Evolutionary conservation across 2,888 invertebrate genomes (phyloP), one percentile per base, ranked within the genome.

Genomic region (Pteria penguin): DNA sequence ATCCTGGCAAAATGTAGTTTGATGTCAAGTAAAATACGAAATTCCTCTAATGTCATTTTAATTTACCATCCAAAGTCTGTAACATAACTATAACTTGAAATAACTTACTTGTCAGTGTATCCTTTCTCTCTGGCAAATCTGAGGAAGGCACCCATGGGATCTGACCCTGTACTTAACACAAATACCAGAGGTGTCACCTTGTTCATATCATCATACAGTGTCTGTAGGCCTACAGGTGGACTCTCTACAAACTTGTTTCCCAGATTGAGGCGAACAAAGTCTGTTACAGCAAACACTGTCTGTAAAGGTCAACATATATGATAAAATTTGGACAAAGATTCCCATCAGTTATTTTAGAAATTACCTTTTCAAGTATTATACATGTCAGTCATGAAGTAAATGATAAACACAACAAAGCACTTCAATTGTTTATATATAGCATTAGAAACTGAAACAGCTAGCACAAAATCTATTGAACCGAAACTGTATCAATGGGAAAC

Each of bases 191-290:
- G 97, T 0, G 95, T 96, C 0, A 88, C 82, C 72, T 91, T 91
- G 75, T 83, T 88, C 90, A 92, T 93, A 82, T 92, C 90, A 45
- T 89, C 86, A 77, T 91, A 93, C 94, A 93, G 80, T 2, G 90
- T 90, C 33, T 87, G 83, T 61, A 93, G 93, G 72, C 95, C 94
- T 2, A 96, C 94, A 32, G 95, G 94, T 0, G 96, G 96, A 79
- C 96, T 96, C 92, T 97, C 97, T 4, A 97, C 95, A 90, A 97
- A 97, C 66, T 94, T 93, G 68, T 94, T 92, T 0, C 97, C 97
- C 24, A 97, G 94, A 84, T 96, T 96, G 45, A 93, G 93, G 86
- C 95, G 94, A 0, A 97, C 96, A 91, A 95, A 97, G 81, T 96
- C 95, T 0, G 95, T 95, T 8, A 97, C 95, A 1, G 95, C 96